Base-by-base conservation (phyloP, 2,888 invertebrate genomes). In the Formica aserva region DNA sequence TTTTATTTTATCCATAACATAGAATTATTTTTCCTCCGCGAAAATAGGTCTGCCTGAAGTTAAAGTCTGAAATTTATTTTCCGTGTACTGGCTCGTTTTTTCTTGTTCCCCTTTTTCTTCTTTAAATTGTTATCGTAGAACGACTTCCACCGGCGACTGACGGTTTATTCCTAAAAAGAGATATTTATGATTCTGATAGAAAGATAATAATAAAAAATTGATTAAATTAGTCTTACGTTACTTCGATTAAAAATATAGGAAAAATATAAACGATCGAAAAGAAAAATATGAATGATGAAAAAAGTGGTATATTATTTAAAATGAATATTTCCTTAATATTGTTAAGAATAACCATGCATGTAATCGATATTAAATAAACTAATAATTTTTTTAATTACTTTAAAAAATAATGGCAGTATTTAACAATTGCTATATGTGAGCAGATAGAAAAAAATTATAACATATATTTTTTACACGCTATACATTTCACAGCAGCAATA, bases 101-200 rank as follows among this genome's bases (percentile, higher is more conserved):
- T 60, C 38, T 4, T n/a, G 5, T 45, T 48, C 3, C n/a, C 26
- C 11, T n/a, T 22, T 71, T 35, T 22, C n/a, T 18, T 38, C 13
- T 8, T 78, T 35, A 78, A 60, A 84, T 26, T 22, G 55, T 84
- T 45, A 90, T 84, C 0, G 74, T 82, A 13, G 90, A 90, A 63
- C 84, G 84, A 38, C 77, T 86, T 32, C 84, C 89, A 26, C 55
- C 15, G 29, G 75, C 83, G 13, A 55, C 18, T 5, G 29, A 22
- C 45, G 72, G 18, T 67, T 85, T 87, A 32, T 71, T 85, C 18
- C 86, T 90, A 35, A 29, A 82, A 84, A 57, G n/a, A 74, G 3
- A 74, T 41, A 32, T 57, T 71, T 72, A n/a, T 52, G 18, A 38
- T 26, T 76, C 3, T 22, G 3, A 13, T 38, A 3, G 3, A 38